Evolutionary conservation across 2,888 invertebrate species (phyloP).

Genomic region (Clitarchus hookeri): DNA sequence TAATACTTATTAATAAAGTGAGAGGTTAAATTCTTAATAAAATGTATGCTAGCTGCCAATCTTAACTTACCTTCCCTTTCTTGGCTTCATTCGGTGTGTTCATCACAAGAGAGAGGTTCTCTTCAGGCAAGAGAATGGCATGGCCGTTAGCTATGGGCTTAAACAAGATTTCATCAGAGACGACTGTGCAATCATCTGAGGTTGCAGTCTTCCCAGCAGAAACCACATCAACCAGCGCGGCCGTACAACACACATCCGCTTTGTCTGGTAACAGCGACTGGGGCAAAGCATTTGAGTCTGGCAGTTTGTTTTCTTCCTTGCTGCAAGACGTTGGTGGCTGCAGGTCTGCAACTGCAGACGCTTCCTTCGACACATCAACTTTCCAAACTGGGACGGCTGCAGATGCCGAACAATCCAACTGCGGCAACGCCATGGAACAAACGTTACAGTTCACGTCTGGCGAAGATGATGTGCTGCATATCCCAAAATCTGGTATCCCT

Average conservation of each 20-base stretch:
- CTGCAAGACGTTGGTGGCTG: not conserved
- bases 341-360: not conserved
- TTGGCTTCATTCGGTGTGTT: conserved; percentile 15
- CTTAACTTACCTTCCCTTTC: conserved; percentile 33
- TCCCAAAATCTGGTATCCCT: not conserved
- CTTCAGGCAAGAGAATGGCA: not conserved
- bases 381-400: not conserved
- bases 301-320: not conserved
- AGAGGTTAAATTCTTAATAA: too few species aligned
- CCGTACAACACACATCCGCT: not conserved
- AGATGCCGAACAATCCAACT: not conserved
- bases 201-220: too few species aligned
- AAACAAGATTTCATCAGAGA: not conserved
- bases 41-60: not conserved
- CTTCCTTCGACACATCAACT: not conserved
- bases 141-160: not conserved
- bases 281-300: not conserved
- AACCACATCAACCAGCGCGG: not conserved
- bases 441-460: not conserved
- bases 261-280: not conserved
- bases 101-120: not conserved
- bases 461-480: not conserved
- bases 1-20: too few species aligned
- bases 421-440: not conserved
- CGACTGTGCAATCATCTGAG: not conserved